Conservation (phyloP, 1,140 invertebrate species). For the Drosophila trapezifrons region DNA sequence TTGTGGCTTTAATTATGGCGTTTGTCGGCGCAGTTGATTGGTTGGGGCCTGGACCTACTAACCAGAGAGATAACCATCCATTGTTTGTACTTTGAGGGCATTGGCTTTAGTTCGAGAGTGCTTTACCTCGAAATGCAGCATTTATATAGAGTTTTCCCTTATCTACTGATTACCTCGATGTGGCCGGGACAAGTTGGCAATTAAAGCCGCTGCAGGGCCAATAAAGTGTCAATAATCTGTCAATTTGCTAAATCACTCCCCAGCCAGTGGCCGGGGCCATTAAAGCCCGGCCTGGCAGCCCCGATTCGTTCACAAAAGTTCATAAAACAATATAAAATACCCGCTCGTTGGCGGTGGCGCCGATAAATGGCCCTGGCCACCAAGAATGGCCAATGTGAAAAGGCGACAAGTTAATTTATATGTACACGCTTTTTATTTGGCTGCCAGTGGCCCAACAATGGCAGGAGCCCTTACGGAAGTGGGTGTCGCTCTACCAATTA, state of each 20-base stretch:
- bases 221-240: constrained; percentile 76
- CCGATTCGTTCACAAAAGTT: constrained; percentile 52
- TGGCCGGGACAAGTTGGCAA: constrained; percentile 18
- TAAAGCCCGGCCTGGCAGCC: constrained; percentile 39
- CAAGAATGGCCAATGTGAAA: constrained; percentile 71
- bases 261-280: constrained; percentile 46
- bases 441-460: constrained; percentile 25
- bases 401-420: constrained; percentile 74
- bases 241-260: constrained; percentile 78
- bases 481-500: constrained; percentile 63
- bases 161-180: constrained; percentile 12
- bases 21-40: constrained; percentile 35
- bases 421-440: constrained; percentile 31
- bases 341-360: constrained; percentile 19
- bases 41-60: neutral
- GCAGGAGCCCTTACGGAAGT: constrained; percentile 11
- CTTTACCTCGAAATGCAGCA: neutral
- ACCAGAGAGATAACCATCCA: constrained; percentile 9
- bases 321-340: constrained; percentile 78
- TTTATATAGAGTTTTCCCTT: neutral
- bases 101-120: constrained; percentile 2
- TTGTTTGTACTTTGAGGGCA: constrained; percentile 7
- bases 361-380: constrained; percentile 50
- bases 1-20: constrained; percentile 72
- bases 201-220: constrained; percentile 51